Conservation (phyloP, 2,113 vertebrate species). For the Pelvicachromis taeniatus region DNA sequence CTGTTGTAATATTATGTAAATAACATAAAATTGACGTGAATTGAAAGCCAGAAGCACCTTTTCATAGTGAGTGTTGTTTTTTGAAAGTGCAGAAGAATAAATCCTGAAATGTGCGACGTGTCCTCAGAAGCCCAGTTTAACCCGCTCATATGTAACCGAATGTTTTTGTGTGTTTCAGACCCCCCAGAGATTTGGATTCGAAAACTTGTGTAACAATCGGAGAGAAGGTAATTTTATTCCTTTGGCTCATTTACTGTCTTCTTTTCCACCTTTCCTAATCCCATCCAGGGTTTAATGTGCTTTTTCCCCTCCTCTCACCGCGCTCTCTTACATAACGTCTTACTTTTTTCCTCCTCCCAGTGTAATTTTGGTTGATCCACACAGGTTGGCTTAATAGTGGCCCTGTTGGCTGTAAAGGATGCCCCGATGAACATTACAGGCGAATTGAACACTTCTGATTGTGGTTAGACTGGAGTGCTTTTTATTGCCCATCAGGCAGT, state of each 20-base stretch:
- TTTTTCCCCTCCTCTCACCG: neutral
- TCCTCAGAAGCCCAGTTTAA: neutral
- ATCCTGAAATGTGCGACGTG: neutral
- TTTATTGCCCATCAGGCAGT: slow-evolving; percentile 52
- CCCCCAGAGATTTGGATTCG: slow-evolving; percentile 93
- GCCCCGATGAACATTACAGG: slow-evolving; percentile 44
- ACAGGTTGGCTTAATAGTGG: neutral
- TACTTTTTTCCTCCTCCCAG: neutral
- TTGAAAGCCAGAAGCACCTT: neutral
- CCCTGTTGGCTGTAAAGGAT: slow-evolving; percentile 25
- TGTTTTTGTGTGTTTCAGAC: slow-evolving; percentile 66
- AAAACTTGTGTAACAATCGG: slow-evolving; percentile 93
- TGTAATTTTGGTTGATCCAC: neutral
- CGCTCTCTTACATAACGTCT: neutral
- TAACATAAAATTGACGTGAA: neutral
- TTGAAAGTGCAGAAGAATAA: neutral
- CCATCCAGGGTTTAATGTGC: neutral
- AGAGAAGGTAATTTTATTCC: slow-evolving; percentile 78
- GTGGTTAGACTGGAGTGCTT: slow-evolving; percentile 62
- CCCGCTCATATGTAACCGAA: neutral
- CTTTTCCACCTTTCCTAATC: neutral
- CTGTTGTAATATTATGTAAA: neutral
- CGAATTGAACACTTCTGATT: slow-evolving; percentile 49
- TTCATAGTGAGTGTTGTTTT: neutral
- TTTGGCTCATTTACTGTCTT: neutral